These are phyloP conservation scores for Phaenicophaeus curvirostris DNA, from an alignment of 2,797 vertebrate species.

Conservation along the genomic window DNA sequence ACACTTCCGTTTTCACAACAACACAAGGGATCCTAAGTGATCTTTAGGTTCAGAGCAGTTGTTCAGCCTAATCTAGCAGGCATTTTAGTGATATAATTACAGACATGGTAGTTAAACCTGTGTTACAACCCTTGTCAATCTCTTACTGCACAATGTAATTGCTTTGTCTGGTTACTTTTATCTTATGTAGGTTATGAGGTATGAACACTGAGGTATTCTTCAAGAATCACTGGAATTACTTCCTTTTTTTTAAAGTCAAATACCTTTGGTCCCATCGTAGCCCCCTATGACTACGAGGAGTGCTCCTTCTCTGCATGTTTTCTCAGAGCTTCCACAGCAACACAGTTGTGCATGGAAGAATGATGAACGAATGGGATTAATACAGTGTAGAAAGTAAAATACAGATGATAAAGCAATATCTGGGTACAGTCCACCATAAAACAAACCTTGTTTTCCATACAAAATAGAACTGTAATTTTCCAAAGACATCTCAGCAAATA, in stretches of 20 bases:
- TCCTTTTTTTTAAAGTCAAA: neutral
- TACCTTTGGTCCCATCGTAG: neutral
- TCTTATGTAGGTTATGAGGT: neutral
- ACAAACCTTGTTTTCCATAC: neutral
- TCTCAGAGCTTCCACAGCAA: neutral
- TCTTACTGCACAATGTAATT: neutral
- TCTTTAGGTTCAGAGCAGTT: neutral
- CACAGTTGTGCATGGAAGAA: neutral
- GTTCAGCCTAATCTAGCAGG: neutral
- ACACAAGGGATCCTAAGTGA: neutral
- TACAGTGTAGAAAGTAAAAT: neutral
- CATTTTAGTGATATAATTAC: neutral
- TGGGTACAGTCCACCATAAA: neutral
- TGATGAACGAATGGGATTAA: neutral
- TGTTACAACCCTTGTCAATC: neutral
- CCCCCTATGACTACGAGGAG: neutral
- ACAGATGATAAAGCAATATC: constrained; percentile 1
- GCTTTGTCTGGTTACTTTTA: neutral
- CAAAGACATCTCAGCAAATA: neutral
- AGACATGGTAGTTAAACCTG: neutral
- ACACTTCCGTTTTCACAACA: neutral
- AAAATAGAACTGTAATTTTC: constrained; percentile 1
- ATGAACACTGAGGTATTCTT: neutral
- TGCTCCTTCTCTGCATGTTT: neutral
- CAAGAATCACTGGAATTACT: neutral